Evolutionary conservation across 2,113 vertebrate genomes (phyloP), one percentile per base, ranked within the genome.

Genomic region (Chloroceryle aenea): DNA sequence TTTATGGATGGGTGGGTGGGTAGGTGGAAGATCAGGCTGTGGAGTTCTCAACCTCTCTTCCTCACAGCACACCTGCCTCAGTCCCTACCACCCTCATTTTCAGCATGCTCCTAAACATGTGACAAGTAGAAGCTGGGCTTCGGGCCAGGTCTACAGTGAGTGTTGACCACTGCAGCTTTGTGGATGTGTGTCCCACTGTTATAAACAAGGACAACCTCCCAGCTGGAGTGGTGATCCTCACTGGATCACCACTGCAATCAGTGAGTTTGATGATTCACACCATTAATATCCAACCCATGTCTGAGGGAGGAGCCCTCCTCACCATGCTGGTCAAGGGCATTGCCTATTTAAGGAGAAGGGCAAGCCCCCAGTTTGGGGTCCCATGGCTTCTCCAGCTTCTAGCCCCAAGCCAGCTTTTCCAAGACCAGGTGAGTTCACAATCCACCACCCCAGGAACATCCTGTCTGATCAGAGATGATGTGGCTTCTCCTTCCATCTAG

Each of bases 301-400:
- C 25, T 68, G 45, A 40, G 26, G 63, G 56, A 87, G 55, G 43
- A 84, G 25, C 15, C 42, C 27, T 6, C 42, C 27, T 6, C 19
- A 38, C 14, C 7, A 4, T 8, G 19, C 23, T 62, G 42, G 9
- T 30, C 16, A 69, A 30, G 23, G 10, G 2, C 6, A 43, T 32
- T 47, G 30, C 23, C 21, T 85, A 6, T 59, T 48, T 73, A 76
- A 76, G 32, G 15, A 76, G 47, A 72, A 42, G 34, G 36, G 3
- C 1, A 11, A 30, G 6, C 5, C 10, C 4, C 2, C 0, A 8
- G 5, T 7, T 23, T 56, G 40, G 32, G 8, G 6, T 75, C 5
- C 56, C 4, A 36, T 79, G 40, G 16, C 9, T 75, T 83, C 17
- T 61, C 8, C 4, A 48, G 12, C 42, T 62, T 74, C 34, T 11